phyloP scores from a whole-genome alignment of 2,888 invertebrate species.

The Polymixis lichenea region DNA sequence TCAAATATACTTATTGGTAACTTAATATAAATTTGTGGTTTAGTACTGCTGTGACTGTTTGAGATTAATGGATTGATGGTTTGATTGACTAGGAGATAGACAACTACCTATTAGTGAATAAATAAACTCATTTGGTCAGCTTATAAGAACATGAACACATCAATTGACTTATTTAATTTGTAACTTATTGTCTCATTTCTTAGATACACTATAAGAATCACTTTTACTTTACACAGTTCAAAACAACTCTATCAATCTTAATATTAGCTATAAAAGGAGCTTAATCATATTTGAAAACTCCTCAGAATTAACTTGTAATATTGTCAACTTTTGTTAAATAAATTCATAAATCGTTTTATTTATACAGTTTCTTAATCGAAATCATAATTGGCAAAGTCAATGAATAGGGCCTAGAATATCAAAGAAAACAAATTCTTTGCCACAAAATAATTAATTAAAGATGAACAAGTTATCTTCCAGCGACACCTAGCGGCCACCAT shows the following conservation, averaged over 20 bases:
- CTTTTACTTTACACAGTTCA: slow-evolving; percentile 4
- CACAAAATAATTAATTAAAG: slow-evolving; percentile 89
- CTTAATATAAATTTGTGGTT: slow-evolving; percentile 13
- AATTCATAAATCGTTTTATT: slow-evolving; percentile 67
- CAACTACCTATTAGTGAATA: neutral
- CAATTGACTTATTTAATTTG: neutral
- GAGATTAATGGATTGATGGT: slow-evolving; percentile 7
- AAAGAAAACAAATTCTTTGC: slow-evolving; percentile 87
- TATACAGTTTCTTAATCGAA: slow-evolving; percentile 80
- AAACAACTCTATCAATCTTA: slow-evolving; percentile 17
- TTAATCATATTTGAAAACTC: slow-evolving; percentile 33
- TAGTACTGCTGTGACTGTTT: neutral
- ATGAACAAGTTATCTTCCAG: slow-evolving; percentile 88
- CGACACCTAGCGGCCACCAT: slow-evolving; percentile 89
- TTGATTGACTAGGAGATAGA: neutral
- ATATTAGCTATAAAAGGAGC: slow-evolving; percentile 15
- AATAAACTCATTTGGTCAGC: neutral
- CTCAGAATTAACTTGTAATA: slow-evolving; percentile 40
- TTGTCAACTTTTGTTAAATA: slow-evolving; percentile 49
- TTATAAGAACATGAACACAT: neutral
- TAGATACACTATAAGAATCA: neutral
- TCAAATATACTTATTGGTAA: slow-evolving; percentile 39
- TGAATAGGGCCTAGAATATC: slow-evolving; percentile 81
- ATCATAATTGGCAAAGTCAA: slow-evolving; percentile 79
- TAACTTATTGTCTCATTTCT: neutral